Percentiles rank a stretch among this genome's conserved stretches.
phyloP scores from a whole-genome alignment of 2,888 invertebrate species.

The Nudaria mundana region DNA sequence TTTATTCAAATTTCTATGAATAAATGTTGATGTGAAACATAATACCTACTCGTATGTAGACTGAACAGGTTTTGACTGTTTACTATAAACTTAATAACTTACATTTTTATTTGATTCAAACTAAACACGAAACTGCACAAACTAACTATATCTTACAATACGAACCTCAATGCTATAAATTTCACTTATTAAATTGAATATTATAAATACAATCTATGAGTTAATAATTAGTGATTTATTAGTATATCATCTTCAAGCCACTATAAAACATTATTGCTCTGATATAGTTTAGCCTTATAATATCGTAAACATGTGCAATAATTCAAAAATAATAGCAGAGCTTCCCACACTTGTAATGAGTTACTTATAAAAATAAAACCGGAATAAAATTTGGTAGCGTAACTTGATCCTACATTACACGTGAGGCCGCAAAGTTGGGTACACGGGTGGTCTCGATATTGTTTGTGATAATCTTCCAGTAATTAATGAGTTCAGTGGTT shows the following conservation, averaged over 20 bases:
- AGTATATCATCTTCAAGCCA: slow-evolving; percentile 7
- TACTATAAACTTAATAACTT: not conserved
- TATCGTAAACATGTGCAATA: slow-evolving; percentile 10
- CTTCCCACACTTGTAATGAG: slow-evolving; percentile 23
- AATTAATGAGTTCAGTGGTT: slow-evolving; percentile 54
- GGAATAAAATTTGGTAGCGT: slow-evolving; percentile 40
- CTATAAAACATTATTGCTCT: slow-evolving; percentile 9
- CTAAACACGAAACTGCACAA: too few relatives aligned
- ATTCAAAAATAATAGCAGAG: slow-evolving; percentile 5
- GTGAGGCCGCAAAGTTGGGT: slow-evolving; percentile 45
- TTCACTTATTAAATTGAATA: slow-evolving; percentile 16
- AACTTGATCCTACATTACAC: slow-evolving; percentile 48
- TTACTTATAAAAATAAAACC: slow-evolving; percentile 14
- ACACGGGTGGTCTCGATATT: slow-evolving; percentile 61
- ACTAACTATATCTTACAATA: too few relatives aligned
- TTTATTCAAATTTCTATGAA: slow-evolving; percentile 16
- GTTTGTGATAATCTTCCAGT: slow-evolving; percentile 47
- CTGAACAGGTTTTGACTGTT: slow-evolving; percentile 13
- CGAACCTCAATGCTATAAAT: slow-evolving; percentile 5
- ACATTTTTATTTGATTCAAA: not conserved
- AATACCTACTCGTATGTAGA: too few relatives aligned
- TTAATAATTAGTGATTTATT: slow-evolving; percentile 11
- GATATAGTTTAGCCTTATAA: slow-evolving; percentile 7
- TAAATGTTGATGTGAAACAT: slow-evolving; percentile 9
- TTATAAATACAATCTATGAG: slow-evolving; percentile 5